A percentile compares a stretch with the other conserved stretches of the same genome.
These are phyloP conservation scores for Lynx canadensis DNA, from an alignment of 2,113 vertebrate species.

Conservation along the genomic window DNA sequence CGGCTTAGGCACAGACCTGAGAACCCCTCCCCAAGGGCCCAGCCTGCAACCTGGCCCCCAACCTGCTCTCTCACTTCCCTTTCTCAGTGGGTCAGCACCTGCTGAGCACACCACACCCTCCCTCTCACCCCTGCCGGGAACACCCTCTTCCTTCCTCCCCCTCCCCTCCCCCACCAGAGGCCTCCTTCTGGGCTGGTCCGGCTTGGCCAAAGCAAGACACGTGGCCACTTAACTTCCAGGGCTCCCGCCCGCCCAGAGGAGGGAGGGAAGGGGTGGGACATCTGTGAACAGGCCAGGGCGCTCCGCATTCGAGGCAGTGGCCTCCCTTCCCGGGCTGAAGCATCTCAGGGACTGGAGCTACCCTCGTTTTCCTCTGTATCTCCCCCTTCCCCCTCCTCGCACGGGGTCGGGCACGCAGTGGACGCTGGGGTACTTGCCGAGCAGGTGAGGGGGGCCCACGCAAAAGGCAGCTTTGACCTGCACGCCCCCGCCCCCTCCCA, in stretches of 20 bases:
- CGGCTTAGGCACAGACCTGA: not conserved
- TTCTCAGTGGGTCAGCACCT: constrained; percentile 60
- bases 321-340: not conserved
- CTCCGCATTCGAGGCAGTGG: not conserved
- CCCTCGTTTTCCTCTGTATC: not conserved
- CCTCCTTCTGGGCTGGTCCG: not conserved
- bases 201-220: not conserved
- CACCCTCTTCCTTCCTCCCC: constrained; percentile 46
- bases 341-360: not conserved
- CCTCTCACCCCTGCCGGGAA: not conserved
- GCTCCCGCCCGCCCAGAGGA: not conserved
- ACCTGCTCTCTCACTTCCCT: constrained; percentile 64
- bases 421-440: not conserved
- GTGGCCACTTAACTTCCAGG: not conserved
- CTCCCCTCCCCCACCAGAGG: not conserved
- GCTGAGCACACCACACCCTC: not conserved
- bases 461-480: not conserved
- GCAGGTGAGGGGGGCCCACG: not conserved
- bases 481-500: not conserved
- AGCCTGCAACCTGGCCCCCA: not conserved
- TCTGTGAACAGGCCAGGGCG: fast-evolving
- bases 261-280: too few relatives aligned
- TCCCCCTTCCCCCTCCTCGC: not conserved
- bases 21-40: not conserved
- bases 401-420: fast-evolving